phyloP scores from a whole-genome alignment of 2,113 vertebrate species.

The Abramis brama region DNA sequence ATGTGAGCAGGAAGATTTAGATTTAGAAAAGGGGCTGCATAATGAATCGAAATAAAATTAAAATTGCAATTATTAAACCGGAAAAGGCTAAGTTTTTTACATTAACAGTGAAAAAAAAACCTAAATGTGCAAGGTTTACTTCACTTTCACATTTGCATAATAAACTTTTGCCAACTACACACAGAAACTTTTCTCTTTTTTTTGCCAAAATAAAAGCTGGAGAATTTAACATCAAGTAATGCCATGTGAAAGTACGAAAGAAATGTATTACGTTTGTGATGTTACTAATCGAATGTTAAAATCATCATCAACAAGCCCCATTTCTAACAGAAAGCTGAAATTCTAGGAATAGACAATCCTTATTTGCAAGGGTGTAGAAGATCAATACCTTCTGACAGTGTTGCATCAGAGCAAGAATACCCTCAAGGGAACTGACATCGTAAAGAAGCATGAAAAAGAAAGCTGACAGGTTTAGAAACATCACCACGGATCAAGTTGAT shows the following conservation, averaged over 20 bases:
- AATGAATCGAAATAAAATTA: not conserved
- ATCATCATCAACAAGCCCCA: too few species aligned
- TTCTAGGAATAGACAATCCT: not conserved
- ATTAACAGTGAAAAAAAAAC: not conserved
- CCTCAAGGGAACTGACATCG: conserved; percentile 60
- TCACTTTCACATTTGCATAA: not conserved
- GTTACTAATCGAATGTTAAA: too few species aligned
- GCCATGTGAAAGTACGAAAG: not conserved
- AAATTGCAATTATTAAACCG: not conserved
- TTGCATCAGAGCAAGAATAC: conserved; percentile 55
- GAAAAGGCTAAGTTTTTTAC: not conserved
- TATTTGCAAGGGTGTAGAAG: not conserved
- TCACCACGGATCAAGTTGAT: conserved; percentile 63
- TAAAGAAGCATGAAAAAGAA: conserved; percentile 52
- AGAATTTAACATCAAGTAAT: not conserved
- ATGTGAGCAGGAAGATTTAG: not conserved
- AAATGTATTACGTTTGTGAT: not conserved
- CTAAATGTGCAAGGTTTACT: not conserved
- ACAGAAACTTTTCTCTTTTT: not conserved
- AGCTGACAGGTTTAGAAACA: conserved; percentile 65
- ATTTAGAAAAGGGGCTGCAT: not conserved
- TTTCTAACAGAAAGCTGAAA: not conserved
- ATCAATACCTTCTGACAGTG: conserved; percentile 22
- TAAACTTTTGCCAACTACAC: not conserved
- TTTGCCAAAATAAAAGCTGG: not conserved